These are phyloP conservation scores for Chiloscyllium punctatum DNA, from an alignment of 2,797 vertebrate species.

Conservation along the genomic window DNA sequence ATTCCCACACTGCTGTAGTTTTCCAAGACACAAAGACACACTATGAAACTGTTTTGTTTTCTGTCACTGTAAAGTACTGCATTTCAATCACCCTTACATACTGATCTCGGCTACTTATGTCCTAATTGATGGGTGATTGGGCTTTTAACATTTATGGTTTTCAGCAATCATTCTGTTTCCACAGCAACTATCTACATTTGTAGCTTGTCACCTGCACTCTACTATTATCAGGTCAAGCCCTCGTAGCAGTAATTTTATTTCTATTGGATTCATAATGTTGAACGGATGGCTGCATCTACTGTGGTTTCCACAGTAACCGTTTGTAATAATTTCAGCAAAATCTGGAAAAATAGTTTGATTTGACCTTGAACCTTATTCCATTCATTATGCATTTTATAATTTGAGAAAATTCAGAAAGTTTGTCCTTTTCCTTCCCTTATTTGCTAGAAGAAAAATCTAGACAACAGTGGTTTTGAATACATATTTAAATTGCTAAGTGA, in stretches of 20 bases:
- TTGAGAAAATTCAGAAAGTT: background rate
- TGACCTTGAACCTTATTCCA: background rate
- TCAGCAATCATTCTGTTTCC: conserved; percentile 32
- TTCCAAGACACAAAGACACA: background rate
- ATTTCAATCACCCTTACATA: conserved; percentile 22
- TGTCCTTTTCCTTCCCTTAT: background rate
- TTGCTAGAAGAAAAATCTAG: background rate
- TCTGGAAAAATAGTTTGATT: background rate
- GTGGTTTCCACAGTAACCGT: conserved; percentile 35
- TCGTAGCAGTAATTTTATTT: conserved; percentile 27
- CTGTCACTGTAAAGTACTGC: background rate
- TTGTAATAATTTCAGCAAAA: conserved; percentile 25
- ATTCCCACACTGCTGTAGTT: background rate
- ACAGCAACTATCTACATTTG: conserved; percentile 18
- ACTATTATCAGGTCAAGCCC: conserved; percentile 29
- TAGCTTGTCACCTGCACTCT: conserved; percentile 23
- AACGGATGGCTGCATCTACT: background rate
- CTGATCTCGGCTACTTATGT: background rate
- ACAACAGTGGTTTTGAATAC: no score
- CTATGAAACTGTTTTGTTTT: background rate
- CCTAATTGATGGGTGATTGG: conserved; percentile 34
- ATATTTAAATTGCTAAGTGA: background rate
- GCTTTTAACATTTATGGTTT: conserved; percentile 28
- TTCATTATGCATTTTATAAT: background rate
- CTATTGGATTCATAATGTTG: conserved; percentile 16